A percentile compares a stretch with the other conserved stretches of the same genome.
phyloP scores from a whole-genome alignment of 37 sponge, comb jelly and placozoan species.

The Ianthella basta region DNA sequence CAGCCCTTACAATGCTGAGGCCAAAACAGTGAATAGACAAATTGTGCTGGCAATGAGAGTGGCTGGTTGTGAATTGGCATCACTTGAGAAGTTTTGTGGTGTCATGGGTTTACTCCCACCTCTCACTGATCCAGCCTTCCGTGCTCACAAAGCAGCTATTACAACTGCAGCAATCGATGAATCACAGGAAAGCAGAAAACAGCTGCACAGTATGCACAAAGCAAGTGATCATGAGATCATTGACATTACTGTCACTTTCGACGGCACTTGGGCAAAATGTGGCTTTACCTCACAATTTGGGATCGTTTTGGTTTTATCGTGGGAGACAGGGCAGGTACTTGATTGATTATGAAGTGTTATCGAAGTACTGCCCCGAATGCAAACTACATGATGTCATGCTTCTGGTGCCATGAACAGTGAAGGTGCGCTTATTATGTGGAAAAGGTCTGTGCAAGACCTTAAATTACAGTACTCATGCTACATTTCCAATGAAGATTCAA shows the following conservation, averaged over 20 bases:
- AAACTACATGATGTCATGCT: neutral
- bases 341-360: slow-evolving; percentile 10
- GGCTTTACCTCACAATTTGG: slow-evolving; percentile 37
- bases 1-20: too few species aligned
- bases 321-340: slow-evolving; percentile 35
- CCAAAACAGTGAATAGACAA: too few species aligned
- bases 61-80: too few species aligned
- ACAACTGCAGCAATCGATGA: neutral
- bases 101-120: slow-evolving; percentile 49
- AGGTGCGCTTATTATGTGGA: slow-evolving; percentile 8
- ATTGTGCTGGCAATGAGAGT: too few species aligned
- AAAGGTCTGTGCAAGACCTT: neutral
- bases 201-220: slow-evolving; percentile 17
- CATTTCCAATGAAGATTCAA: slow-evolving; percentile 23
- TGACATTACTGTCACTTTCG: slow-evolving; percentile 40
- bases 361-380: slow-evolving; percentile 20
- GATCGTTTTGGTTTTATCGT: slow-evolving; percentile 2
- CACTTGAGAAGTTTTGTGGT: slow-evolving; percentile 34
- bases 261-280: slow-evolving; percentile 39
- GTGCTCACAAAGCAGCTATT: neutral
- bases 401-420: slow-evolving; percentile 11
- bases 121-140: neutral
- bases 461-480: neutral
- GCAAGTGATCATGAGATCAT: neutral
- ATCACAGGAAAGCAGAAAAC: neutral